These are phyloP conservation scores for Drosophila paucipuncta DNA, from an alignment of 2,888 invertebrate species.

Conservation along the genomic window DNA sequence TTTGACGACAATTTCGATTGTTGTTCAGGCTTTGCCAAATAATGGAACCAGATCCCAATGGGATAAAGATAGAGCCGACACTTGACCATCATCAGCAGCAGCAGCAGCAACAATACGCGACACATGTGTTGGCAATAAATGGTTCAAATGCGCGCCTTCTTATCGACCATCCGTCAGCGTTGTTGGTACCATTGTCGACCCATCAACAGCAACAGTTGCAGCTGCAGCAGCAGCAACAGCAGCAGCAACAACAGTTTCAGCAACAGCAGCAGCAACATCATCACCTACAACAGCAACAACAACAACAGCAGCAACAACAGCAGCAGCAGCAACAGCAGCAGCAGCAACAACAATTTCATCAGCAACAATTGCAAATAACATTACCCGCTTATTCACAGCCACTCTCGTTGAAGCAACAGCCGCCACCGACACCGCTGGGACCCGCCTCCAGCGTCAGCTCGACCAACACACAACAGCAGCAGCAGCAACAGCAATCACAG, in stretches of 20 bases:
- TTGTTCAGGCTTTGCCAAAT: slow-evolving; percentile 79
- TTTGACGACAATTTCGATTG: slow-evolving; percentile 79
- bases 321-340: slow-evolving; percentile 67
- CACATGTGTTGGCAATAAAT: slow-evolving; percentile 84
- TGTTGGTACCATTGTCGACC: slow-evolving; percentile 82
- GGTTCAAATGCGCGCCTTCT: slow-evolving; percentile 84
- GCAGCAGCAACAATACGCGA: slow-evolving; percentile 83
- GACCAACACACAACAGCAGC: slow-evolving; percentile 39
- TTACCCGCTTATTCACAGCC: slow-evolving; percentile 79
- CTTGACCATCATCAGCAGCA: slow-evolving; percentile 83
- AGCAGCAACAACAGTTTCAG: slow-evolving; percentile 74
- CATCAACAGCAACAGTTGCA: slow-evolving; percentile 79
- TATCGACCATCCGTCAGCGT: slow-evolving; percentile 83
- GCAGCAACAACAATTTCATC: slow-evolving; percentile 78
- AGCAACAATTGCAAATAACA: slow-evolving; percentile 77
- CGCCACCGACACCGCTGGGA: slow-evolving; percentile 65
- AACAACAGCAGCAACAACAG: slow-evolving; percentile 71
- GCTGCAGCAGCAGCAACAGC: slow-evolving; percentile 69
- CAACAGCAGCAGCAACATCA: slow-evolving; percentile 74
- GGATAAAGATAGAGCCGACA: slow-evolving; percentile 85
- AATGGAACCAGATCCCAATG: slow-evolving; percentile 85
- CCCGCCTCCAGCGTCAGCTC: slow-evolving; percentile 61
- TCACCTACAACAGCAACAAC: slow-evolving; percentile 71
- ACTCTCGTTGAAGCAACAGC: slow-evolving; percentile 75
- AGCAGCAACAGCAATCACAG: slow-evolving; percentile 42